Conservation (phyloP, 2,113 vertebrate species). For the Irena cyanogastra region DNA sequence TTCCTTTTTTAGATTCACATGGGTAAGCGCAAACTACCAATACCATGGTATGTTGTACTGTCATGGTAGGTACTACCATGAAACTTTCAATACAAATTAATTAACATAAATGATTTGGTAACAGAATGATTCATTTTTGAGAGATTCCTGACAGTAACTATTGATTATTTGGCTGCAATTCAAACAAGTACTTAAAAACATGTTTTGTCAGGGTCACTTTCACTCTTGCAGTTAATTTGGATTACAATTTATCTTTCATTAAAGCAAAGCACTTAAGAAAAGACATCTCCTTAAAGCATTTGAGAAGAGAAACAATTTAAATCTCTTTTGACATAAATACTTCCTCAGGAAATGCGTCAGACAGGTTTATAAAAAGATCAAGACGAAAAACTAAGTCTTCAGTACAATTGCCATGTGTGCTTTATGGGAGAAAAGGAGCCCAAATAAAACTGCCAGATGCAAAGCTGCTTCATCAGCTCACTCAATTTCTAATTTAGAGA, state of each 20-base stretch:
- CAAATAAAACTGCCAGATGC: constrained; percentile 19
- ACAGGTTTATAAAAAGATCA: background rate
- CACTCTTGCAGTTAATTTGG: background rate
- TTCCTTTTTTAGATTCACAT: background rate
- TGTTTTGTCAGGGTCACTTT: background rate
- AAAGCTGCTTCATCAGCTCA: background rate
- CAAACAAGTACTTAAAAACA: background rate
- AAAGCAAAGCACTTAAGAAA: background rate
- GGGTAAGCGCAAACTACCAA: background rate
- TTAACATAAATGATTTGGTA: background rate
- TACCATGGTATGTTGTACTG: background rate
- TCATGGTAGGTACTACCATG: background rate
- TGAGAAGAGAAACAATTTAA: background rate
- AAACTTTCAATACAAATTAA: background rate
- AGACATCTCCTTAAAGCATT: background rate
- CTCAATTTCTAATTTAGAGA: background rate
- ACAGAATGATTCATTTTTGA: background rate
- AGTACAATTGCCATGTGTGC: background rate
- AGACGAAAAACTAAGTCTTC: background rate
- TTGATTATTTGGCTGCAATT: background rate
- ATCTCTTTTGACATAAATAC: constrained; percentile 32
- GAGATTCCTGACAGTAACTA: background rate
- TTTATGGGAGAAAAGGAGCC: background rate
- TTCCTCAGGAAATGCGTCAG: constrained; percentile 36
- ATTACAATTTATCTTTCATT: background rate